Percentiles rank a stretch among this genome's conserved stretches.
Evolutionary conservation across 1,140 invertebrate genomes (phyloP).

Genomic region (Pachypeltis micranthus): DNA sequence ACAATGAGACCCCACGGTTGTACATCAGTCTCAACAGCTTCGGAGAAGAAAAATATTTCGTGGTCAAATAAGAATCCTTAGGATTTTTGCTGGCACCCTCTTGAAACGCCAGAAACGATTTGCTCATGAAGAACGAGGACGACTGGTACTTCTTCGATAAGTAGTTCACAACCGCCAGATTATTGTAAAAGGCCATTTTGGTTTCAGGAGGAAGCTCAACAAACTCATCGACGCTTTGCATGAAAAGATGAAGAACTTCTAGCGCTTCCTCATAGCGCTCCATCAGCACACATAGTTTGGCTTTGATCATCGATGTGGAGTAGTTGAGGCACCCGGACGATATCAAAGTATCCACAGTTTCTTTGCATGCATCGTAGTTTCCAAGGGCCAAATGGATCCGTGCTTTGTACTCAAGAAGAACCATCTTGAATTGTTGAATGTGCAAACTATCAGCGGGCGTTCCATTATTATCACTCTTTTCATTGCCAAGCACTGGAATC

Average conservation of each 20-base stretch:
- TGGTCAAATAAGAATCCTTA: constrained; percentile 20
- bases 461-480: neutral
- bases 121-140: constrained; percentile 71
- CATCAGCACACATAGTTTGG: constrained; percentile 55
- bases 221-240: neutral
- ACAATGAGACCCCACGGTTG: constrained; percentile 76
- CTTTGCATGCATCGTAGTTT: neutral
- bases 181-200: constrained; percentile 63
- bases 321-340: constrained; percentile 25
- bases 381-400: neutral
- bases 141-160: constrained; percentile 76
- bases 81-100: constrained; percentile 41
- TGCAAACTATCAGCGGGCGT: neutral
- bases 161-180: constrained; percentile 77
- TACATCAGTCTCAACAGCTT: constrained; percentile 49
- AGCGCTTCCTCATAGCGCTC: constrained; percentile 55
- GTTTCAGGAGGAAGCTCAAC: neutral
- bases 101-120: constrained; percentile 70
- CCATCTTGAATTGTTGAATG: neutral
- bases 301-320: constrained; percentile 50
- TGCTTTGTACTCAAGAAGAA: neutral
- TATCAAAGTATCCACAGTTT: neutral
- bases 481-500: neutral
- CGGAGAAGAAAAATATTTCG: neutral
- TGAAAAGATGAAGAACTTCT: constrained; percentile 42